Conservation (phyloP, 1,140 invertebrate genomes). For the Diprion similis region DNA sequence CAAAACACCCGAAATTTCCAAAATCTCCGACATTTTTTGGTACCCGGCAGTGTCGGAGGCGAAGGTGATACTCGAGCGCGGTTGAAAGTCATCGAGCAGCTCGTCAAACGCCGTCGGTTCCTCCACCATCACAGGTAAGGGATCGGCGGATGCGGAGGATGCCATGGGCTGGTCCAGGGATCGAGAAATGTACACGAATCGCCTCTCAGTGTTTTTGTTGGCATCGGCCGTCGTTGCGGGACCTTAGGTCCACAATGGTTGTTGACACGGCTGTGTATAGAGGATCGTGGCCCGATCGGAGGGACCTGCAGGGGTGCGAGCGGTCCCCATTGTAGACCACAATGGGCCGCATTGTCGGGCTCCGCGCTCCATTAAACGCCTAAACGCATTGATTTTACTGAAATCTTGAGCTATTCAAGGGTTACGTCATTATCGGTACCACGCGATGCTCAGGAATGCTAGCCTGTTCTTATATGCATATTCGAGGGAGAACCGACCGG, state of each 20-base stretch:
- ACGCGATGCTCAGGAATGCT: conserved; percentile 4
- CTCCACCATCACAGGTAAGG: no score
- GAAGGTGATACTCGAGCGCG: no score
- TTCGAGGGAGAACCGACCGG: no score
- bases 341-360: conserved; percentile 3
- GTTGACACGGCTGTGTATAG: conserved; percentile 7
- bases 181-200: background rate
- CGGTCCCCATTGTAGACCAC: conserved; percentile 6
- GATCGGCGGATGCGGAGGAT: background rate
- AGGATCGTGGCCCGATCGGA: background rate
- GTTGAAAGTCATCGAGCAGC: no score
- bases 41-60: no score
- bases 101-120: no score
- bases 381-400: conserved; percentile 11
- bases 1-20: no score
- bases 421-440: conserved; percentile 5
- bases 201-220: conserved; percentile 2
- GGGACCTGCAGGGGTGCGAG: conserved; percentile 6
- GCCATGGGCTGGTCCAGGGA: background rate
- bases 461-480: no score
- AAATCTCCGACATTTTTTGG: no score
- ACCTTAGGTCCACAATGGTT: conserved; percentile 7
- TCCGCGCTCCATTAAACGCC: conserved; percentile 14
- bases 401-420: conserved; percentile 3
- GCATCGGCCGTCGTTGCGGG: background rate